Percentiles rank a stretch among this genome's conserved stretches.
These are phyloP conservation scores for Meles meles DNA, from an alignment of 2,113 vertebrate genomes.

Conservation along the genomic window DNA sequence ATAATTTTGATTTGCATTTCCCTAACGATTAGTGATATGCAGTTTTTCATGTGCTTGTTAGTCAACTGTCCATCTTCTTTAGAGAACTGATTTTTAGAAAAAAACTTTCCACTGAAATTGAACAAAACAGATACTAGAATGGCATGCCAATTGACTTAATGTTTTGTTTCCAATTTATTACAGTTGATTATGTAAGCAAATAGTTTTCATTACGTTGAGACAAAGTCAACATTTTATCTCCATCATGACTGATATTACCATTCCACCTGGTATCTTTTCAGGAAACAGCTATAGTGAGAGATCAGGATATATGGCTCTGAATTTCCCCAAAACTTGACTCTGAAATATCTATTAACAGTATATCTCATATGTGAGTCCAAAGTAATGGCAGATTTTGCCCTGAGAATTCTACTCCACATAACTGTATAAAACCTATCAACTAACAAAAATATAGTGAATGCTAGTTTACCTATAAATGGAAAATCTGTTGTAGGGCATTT, in stretches of 20 bases:
- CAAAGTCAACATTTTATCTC: not conserved
- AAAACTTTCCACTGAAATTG: not conserved
- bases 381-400: not conserved
- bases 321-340: not conserved
- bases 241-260: not conserved
- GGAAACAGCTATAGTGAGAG: not conserved
- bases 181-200: not conserved
- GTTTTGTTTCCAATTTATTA: not conserved
- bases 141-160: not conserved
- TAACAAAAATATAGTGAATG: not conserved
- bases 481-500: not conserved
- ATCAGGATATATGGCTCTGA: not conserved
- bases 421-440: not conserved
- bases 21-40: not conserved
- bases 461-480: not conserved
- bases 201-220: not conserved
- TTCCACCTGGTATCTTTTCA: not conserved
- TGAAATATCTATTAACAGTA: not conserved
- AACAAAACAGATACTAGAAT: not conserved
- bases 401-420: not conserved
- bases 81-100: not conserved
- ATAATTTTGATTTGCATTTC: slow-evolving; percentile 10
- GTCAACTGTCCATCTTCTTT: not conserved
- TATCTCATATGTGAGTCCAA: not conserved
- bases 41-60: not conserved